A percentile compares a stretch with the other conserved stretches of the same genome.
Conservation (phyloP, 2,113 vertebrate species). For the Sturnus vulgaris region DNA sequence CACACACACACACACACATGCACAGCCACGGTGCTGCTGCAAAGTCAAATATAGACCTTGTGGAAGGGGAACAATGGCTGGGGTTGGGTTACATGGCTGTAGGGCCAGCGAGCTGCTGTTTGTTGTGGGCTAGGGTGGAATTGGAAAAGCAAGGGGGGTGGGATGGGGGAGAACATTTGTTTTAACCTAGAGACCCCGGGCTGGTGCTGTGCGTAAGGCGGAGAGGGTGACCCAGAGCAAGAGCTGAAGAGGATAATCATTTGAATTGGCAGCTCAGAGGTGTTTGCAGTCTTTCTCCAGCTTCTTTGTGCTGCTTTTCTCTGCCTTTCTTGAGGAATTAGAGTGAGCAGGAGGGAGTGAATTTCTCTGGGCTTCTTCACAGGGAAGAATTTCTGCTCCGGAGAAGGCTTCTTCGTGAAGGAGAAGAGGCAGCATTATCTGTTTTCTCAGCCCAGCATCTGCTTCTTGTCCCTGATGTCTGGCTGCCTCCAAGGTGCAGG, state of each 20-base stretch:
- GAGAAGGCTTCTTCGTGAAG: not conserved
- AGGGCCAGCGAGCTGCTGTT: slow-evolving; percentile 61
- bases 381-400: not conserved
- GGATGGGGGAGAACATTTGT: slow-evolving; percentile 56
- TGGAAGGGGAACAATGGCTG: slow-evolving; percentile 63
- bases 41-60: slow-evolving; percentile 67
- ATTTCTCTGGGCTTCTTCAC: not conserved
- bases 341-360: not conserved
- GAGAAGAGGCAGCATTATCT: not conserved
- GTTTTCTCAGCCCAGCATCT: not conserved
- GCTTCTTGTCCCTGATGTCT: slow-evolving; percentile 27
- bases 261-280: slow-evolving; percentile 11
- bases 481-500: slow-evolving; percentile 23
- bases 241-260: slow-evolving; percentile 18
- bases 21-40: slow-evolving; percentile 17
- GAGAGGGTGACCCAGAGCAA: not conserved
- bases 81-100: slow-evolving; percentile 72
- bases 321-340: not conserved
- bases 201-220: not conserved
- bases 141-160: slow-evolving; percentile 36
- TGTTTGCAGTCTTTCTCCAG: not conserved
- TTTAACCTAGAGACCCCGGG: slow-evolving; percentile 20
- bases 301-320: not conserved
- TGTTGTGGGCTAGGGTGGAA: slow-evolving; percentile 53
- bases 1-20: not conserved